Evolutionary conservation across 2,888 invertebrate species (phyloP).

Genomic region (Leptinotarsa tumamoca): DNA sequence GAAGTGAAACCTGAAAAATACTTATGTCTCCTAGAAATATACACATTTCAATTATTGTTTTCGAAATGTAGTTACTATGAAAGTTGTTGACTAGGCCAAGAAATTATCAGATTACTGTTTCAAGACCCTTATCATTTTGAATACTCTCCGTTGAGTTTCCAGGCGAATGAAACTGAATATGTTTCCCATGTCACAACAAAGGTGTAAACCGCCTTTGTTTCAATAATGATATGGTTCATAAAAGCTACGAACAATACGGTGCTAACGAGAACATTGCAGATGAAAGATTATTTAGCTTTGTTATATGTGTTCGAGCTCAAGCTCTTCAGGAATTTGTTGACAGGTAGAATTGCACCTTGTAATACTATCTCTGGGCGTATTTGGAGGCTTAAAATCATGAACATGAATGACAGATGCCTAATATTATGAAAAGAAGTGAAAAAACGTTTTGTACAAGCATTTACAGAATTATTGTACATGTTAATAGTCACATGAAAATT

Average conservation of each 20-base stretch:
- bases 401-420: too few species aligned
- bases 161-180: neutral
- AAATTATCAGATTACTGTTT: neutral
- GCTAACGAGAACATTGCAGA: constrained; percentile 6
- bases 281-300: neutral
- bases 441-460: too few species aligned
- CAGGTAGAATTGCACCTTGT: neutral
- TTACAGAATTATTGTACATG: too few species aligned
- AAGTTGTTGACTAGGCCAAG: neutral
- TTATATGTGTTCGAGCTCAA: neutral
- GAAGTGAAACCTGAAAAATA: too few species aligned
- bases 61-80: neutral
- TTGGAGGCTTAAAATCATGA: too few species aligned
- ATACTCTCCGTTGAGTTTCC: neutral
- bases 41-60: neutral
- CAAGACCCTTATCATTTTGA: neutral
- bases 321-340: neutral
- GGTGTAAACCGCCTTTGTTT: constrained; percentile 7
- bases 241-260: neutral
- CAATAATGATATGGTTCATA: neutral
- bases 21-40: neutral
- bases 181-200: neutral
- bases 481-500: too few species aligned
- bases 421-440: too few species aligned
- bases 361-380: too few species aligned